A percentile compares a stretch with the other conserved stretches of the same genome.
Evolutionary conservation across 2,888 invertebrate genomes (phyloP).

Genomic region (Andrena hattorfiana): DNA sequence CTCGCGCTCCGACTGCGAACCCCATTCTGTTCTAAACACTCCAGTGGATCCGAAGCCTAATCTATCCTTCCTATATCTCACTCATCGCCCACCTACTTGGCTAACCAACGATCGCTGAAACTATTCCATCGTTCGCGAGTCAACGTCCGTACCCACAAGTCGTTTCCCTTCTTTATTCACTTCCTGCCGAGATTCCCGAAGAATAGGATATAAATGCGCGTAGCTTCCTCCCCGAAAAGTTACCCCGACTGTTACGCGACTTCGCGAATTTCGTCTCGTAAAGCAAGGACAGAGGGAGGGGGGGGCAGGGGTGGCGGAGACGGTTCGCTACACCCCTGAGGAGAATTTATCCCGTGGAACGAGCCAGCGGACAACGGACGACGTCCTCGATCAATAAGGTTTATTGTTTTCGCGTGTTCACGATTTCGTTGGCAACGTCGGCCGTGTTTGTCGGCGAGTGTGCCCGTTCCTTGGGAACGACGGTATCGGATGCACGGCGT

Average conservation of each 20-base stretch:
- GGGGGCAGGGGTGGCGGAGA: not conserved
- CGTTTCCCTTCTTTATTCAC: constrained; percentile 2
- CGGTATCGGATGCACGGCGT: constrained; percentile 19
- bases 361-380: constrained; percentile 26
- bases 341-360: constrained; percentile 18
- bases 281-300: not conserved
- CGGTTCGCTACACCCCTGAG: constrained; percentile 23
- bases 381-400: constrained; percentile 51
- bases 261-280: constrained; percentile 12
- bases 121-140: constrained; percentile 1
- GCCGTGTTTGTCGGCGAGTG: constrained; percentile 36
- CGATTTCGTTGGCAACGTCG: constrained; percentile 44
- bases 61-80: not conserved
- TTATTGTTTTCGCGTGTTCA: constrained; percentile 60
- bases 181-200: constrained; percentile 15
- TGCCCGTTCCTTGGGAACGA: constrained; percentile 43
- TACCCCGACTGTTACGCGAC: constrained; percentile 31
- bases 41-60: not conserved
- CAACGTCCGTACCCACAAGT: not conserved
- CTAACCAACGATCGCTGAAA: constrained; percentile 18
- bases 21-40: not conserved
- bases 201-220: constrained; percentile 42
- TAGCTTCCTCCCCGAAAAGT: constrained; percentile 21
- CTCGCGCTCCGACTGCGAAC: too few species aligned
- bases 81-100: not conserved